These are phyloP conservation scores for rat (Rattus norvegicus) DNA, from an alignment of 2,113 vertebrate genomes.

Conservation along the genomic window DNA sequence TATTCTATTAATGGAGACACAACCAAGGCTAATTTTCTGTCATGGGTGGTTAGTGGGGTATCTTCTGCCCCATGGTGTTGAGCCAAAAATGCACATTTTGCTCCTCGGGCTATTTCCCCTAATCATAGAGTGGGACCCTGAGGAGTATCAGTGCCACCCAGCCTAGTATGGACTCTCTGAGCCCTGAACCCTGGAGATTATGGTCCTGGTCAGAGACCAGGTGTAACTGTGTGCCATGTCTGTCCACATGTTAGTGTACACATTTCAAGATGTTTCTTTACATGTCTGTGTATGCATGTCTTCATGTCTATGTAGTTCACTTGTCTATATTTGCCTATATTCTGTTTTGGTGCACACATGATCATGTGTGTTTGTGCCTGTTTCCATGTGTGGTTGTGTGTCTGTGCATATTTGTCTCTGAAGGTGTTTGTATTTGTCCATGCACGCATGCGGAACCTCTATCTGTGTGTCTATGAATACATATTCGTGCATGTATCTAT, in stretches of 20 bases:
- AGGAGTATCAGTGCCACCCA: too few species aligned
- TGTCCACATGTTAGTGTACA: not conserved
- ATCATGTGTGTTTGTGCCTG: not conserved
- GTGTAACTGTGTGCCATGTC: not conserved
- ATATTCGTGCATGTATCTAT: not conserved
- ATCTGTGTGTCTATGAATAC: not conserved
- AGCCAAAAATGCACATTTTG: not conserved
- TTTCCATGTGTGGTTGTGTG: not conserved
- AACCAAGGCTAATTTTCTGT: not conserved
- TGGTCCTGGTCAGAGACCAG: not conserved
- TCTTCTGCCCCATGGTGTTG: not conserved
- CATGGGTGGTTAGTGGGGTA: rapidly evolving
- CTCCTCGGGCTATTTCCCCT: too few species aligned
- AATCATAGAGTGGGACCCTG: not conserved
- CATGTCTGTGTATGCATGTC: not conserved
- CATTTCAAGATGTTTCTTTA: not conserved
- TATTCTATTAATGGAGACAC: not conserved
- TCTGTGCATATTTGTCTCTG: not conserved
- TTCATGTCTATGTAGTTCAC: too few species aligned
- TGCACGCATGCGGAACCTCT: not conserved
- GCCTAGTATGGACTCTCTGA: not conserved
- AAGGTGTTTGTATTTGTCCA: too few species aligned
- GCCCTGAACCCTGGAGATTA: not conserved
- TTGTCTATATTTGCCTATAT: not conserved
- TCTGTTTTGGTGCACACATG: not conserved